Evolutionary conservation across 53 echinoderm and acorn worm genomes (phyloP).

Genomic region (Stichopus horrens): DNA sequence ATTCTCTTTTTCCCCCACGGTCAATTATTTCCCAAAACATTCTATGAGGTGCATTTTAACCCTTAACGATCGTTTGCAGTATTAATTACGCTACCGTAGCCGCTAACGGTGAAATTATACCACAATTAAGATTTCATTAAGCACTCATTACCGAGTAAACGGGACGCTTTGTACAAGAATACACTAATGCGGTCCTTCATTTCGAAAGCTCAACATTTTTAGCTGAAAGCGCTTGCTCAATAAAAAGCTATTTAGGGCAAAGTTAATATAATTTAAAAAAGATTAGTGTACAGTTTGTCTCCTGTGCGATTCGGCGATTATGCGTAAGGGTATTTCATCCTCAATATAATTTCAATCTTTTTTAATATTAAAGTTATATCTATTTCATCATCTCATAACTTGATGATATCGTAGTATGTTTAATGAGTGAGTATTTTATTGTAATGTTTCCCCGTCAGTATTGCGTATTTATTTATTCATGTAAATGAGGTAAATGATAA

Average conservation of each 20-base stretch:
- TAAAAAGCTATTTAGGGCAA: constrained; percentile 49
- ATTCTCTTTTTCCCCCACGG: constrained; percentile 41
- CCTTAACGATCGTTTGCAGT: constrained; percentile 34
- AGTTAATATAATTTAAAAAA: constrained; percentile 45
- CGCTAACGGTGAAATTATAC: constrained; percentile 43
- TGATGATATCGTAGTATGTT: background rate
- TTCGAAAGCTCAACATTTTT: constrained; percentile 19
- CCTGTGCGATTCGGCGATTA: constrained; percentile 14
- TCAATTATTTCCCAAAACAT: constrained; percentile 49
- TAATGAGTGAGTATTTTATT: background rate
- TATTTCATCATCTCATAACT: background rate
- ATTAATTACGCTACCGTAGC: constrained; percentile 37
- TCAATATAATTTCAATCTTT: background rate
- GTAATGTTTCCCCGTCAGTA: no score
- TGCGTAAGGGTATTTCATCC: background rate
- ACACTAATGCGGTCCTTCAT: constrained; percentile 1
- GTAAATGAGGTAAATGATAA: no score
- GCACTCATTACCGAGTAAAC: constrained; percentile 32
- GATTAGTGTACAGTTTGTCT: constrained; percentile 24
- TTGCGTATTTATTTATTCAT: no score
- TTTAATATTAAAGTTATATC: background rate
- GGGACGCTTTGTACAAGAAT: constrained; percentile 34
- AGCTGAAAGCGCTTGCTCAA: constrained; percentile 39
- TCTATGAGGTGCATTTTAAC: constrained; percentile 41
- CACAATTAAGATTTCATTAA: constrained; percentile 47